phyloP scores from a whole-genome alignment of 2,888 invertebrate genomes.

The Eupithecia insigniata region DNA sequence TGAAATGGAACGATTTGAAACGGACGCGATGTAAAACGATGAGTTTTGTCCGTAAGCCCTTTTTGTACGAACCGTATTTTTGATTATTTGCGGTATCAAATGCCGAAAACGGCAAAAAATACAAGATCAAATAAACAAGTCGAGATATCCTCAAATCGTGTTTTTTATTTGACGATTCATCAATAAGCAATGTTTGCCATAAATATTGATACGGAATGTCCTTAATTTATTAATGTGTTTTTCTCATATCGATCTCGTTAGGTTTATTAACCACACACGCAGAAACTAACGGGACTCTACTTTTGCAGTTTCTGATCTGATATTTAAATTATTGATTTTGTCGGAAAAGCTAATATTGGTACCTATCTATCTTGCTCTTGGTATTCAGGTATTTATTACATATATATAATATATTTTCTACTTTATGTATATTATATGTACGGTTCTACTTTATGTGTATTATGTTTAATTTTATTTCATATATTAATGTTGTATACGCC shows the following conservation, averaged over 20 bases:
- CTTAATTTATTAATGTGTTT: slow-evolving; percentile 44
- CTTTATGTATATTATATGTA: no score
- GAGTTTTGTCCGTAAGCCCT: slow-evolving; percentile 72
- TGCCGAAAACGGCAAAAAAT: slow-evolving; percentile 53
- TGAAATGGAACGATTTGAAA: slow-evolving; percentile 80
- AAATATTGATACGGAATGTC: slow-evolving; percentile 43
- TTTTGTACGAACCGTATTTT: slow-evolving; percentile 67
- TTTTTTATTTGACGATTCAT: slow-evolving; percentile 43
- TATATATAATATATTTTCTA: no score
- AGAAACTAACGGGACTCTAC: slow-evolving; percentile 20
- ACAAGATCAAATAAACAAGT: slow-evolving; percentile 53
- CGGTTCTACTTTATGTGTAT: no score
- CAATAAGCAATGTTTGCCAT: slow-evolving; percentile 45
- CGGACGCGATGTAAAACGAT: slow-evolving; percentile 72
- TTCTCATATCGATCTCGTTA: slow-evolving; percentile 41
- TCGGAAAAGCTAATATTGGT: no score
- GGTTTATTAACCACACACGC: slow-evolving; percentile 42
- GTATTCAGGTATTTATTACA: no score
- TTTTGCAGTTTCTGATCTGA: background rate
- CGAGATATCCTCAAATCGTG: slow-evolving; percentile 54
- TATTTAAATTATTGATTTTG: no score
- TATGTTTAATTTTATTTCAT: no score
- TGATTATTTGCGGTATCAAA: slow-evolving; percentile 68
- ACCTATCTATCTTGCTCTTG: no score
- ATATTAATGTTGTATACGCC: no score